Percentiles rank a stretch among this genome's conserved stretches.
Evolutionary conservation across 2,113 vertebrate genomes (phyloP).

Genomic region (Cygnus atratus): DNA sequence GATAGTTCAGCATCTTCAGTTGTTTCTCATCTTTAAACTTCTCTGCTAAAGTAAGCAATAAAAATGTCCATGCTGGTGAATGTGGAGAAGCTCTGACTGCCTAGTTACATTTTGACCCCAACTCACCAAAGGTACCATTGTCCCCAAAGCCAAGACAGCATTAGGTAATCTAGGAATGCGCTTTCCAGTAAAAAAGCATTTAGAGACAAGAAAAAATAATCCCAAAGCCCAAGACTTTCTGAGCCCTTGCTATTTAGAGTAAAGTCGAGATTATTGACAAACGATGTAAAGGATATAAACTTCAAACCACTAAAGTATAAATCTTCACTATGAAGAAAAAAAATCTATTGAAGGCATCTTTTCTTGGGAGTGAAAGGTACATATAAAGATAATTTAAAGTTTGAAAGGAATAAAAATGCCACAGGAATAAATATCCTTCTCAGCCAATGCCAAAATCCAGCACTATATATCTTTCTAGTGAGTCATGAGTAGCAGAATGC

Average conservation of each 20-base stretch:
- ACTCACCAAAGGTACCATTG: not conserved
- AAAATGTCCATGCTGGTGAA: not conserved
- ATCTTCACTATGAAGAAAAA: slow-evolving; percentile 40
- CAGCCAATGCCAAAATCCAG: slow-evolving; percentile 5
- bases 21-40: not conserved
- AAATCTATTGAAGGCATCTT: not conserved
- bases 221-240: not conserved
- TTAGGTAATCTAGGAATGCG: not conserved
- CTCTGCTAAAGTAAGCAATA: not conserved
- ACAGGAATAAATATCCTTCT: slow-evolving; percentile 51
- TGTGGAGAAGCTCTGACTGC: not conserved
- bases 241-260: not conserved
- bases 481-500: not conserved
- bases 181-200: not conserved
- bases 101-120: not conserved
- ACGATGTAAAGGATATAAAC: not conserved
- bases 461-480: slow-evolving; percentile 33
- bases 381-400: slow-evolving; percentile 59
- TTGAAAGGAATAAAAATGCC: slow-evolving; percentile 42
- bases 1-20: not conserved
- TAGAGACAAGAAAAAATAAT: slow-evolving; percentile 9
- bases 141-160: not conserved
- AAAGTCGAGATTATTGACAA: slow-evolving; percentile 45
- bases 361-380: slow-evolving; percentile 46
- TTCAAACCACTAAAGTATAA: slow-evolving; percentile 40